These are phyloP conservation scores for Melinopterus prodromus DNA, from an alignment of 2,888 invertebrate species.

Conservation along the genomic window DNA sequence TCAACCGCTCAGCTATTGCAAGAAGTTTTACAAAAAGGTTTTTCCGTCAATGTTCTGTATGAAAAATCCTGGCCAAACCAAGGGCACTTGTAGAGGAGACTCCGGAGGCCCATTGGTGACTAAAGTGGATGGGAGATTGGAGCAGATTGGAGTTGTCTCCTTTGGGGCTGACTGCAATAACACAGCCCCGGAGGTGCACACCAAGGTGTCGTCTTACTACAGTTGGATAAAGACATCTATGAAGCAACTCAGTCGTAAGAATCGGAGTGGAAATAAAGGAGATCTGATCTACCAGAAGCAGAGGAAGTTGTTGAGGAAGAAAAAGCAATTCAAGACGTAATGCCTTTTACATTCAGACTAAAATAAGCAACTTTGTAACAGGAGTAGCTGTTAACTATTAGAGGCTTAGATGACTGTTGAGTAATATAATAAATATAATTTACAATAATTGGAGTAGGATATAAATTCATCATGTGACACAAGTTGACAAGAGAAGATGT, in stretches of 20 bases:
- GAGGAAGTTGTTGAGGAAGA: neutral
- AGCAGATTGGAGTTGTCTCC: constrained; percentile 16
- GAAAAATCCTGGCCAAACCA: neutral
- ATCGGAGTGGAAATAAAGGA: neutral
- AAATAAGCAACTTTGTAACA: no score
- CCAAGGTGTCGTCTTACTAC: constrained; percentile 10
- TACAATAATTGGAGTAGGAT: no score
- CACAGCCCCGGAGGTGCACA: constrained; percentile 6
- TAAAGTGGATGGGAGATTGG: neutral
- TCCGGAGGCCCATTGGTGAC: constrained; percentile 23
- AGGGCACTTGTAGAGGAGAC: constrained; percentile 17
- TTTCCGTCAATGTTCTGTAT: neutral
- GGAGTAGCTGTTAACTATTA: no score
- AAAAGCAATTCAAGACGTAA: neutral
- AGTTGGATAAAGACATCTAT: constrained; percentile 10
- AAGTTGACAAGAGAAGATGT: no score
- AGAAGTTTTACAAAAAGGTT: neutral
- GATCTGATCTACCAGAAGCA: neutral
- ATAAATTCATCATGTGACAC: no score
- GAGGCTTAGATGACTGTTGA: no score
- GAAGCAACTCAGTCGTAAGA: neutral
- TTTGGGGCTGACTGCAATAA: constrained; percentile 18
- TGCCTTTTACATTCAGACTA: neutral
- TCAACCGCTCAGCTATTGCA: neutral
- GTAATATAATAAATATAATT: no score